Base-by-base conservation (phyloP, 2,113 vertebrate species). In the Romanogobio albipinnatus region DNA sequence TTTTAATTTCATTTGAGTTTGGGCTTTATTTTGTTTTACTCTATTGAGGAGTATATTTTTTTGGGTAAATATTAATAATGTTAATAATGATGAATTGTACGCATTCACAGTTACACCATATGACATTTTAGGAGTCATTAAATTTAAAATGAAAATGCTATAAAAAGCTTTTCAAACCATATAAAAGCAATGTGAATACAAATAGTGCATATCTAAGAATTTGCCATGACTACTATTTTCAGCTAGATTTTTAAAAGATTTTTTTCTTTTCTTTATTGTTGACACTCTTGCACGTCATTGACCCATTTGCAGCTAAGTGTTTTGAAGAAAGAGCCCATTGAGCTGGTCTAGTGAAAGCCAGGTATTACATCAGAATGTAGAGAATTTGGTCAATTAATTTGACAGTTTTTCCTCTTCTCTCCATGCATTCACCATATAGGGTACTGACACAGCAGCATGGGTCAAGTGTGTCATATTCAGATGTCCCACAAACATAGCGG, bases 401-500 rank as follows among this genome's bases (percentile, higher is more conserved):
- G 6, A 66, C 13, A 53, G 47, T 9, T 59, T 71, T 43, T 15
- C 53, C 33, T 17, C 43, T 75, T 53, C 19, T 43, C 61, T 85
- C 64, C 75, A 29, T 80, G 24, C 29, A 81, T 68, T 59, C 10
- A 45, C 51, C 58, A 19, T 58, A 36, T 53, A 81, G n/a, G n/a
- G 71, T 62, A 59, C 39, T 81, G 39, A 81, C 29, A 51, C 49
- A 77, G 75, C 47, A 77, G 24, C 68, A 84, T 26, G 29, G 73
- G 64, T 78, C 70, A 73, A 26, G 43, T 49, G 74, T 75, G 76
- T 45, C 71, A 17, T n/a, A 59, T 36, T 45, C 51, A 59, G 70
- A 79, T 62, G 56, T 76, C 13, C 51, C 68, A 82, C 7, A 29
- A 80, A 87, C 87, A 45, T 80, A 90, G 78, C 86, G 76, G 61